Evolutionary conservation across 2,113 vertebrate species (phyloP).

Genomic region (Leptosomus discolor): DNA sequence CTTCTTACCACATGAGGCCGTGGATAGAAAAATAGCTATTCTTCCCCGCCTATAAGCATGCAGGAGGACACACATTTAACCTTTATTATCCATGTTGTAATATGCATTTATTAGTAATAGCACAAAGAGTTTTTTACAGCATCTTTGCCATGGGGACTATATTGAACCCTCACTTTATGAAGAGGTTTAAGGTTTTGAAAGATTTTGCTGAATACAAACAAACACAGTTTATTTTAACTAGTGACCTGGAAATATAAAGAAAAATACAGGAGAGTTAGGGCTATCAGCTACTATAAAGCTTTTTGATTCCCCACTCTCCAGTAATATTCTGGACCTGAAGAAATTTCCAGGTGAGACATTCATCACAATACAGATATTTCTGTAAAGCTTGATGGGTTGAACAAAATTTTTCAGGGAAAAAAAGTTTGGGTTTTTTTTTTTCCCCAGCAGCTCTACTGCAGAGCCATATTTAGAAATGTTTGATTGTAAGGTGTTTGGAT

Average conservation of each 20-base stretch:
- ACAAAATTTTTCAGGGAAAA: neutral
- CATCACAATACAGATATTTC: neutral
- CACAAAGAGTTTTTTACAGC: neutral
- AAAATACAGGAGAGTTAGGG: neutral
- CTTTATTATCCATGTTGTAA: neutral
- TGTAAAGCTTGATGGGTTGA: neutral
- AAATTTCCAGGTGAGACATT: neutral
- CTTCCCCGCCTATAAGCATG: neutral
- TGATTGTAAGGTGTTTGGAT: conserved; percentile 43
- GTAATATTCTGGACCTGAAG: neutral
- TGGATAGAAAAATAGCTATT: neutral
- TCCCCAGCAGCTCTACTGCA: neutral
- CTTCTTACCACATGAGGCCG: neutral
- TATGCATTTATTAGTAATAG: neutral
- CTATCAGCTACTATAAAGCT: neutral
- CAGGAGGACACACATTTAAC: neutral
- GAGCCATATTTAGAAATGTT: conserved; percentile 58
- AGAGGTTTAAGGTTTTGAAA: neutral
- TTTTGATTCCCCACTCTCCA: neutral
- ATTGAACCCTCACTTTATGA: neutral
- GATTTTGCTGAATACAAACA: neutral
- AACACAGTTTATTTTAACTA: neutral
- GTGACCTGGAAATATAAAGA: neutral
- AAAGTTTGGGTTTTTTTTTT: neutral
- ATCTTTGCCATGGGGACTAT: neutral